These are phyloP conservation scores for Paradoxurus hermaphroditus DNA, from an alignment of 2,113 vertebrate genomes.

Conservation along the genomic window DNA sequence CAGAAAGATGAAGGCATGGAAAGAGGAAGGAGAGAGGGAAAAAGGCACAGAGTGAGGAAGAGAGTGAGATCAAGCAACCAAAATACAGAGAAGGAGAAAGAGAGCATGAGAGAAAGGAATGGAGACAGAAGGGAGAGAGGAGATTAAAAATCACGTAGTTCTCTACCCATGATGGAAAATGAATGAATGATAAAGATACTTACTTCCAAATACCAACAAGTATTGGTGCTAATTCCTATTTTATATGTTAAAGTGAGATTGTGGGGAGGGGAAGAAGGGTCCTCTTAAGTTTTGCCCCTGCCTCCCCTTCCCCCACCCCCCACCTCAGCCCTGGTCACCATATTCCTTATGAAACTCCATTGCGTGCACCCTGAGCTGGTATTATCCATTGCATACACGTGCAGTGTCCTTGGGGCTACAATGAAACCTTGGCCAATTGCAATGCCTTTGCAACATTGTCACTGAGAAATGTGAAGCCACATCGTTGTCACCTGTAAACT, in stretches of 20 bases:
- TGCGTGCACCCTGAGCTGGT: not conserved
- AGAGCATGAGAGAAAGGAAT: not conserved
- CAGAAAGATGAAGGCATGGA: not conserved
- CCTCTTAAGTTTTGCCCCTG: too few relatives aligned
- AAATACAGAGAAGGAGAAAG: not conserved
- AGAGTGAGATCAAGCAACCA: not conserved
- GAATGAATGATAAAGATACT: not conserved
- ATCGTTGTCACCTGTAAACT: not conserved
- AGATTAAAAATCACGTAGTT: not conserved
- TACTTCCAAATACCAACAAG: not conserved
- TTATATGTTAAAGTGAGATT: not conserved
- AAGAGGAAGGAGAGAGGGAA: not conserved
- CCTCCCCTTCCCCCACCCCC: accelerated
- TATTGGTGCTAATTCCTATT: not conserved
- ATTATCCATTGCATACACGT: not conserved
- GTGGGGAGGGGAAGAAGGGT: not conserved
- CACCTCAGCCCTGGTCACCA: not conserved
- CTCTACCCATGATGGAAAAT: not conserved
- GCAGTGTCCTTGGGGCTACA: not conserved
- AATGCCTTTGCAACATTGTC: not conserved
- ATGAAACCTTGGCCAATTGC: not conserved
- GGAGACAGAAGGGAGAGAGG: too few relatives aligned
- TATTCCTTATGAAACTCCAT: not conserved
- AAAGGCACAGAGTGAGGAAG: not conserved
- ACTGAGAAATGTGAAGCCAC: not conserved